phyloP scores from a whole-genome alignment of 2,113 vertebrate species.

The Tamias sibiricus region DNA sequence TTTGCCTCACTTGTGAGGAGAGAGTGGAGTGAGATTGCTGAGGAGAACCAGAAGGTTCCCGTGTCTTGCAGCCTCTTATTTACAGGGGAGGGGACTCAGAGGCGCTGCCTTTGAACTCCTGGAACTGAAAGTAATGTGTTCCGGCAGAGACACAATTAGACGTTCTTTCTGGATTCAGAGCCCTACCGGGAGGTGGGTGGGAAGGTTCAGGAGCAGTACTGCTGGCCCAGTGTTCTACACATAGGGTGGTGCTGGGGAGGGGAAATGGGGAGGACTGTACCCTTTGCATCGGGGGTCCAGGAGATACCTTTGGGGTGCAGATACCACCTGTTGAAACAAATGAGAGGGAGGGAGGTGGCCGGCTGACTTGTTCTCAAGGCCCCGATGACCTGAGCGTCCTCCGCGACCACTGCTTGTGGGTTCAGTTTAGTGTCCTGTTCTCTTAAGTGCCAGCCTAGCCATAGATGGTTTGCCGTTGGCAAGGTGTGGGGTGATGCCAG shows the following conservation, averaged over 20 bases:
- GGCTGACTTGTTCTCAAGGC: neutral
- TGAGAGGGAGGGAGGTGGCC: neutral
- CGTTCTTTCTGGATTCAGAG: neutral
- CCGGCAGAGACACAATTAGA: neutral
- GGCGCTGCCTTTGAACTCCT: neutral
- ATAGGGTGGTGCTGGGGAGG: neutral
- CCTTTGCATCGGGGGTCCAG: neutral
- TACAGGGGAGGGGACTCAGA: neutral
- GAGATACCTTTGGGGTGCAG: neutral
- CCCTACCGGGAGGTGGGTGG: neutral
- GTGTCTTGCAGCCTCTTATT: neutral
- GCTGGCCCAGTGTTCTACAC: neutral
- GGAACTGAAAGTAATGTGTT: neutral
- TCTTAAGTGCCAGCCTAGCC: neutral
- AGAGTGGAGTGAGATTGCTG: neutral
- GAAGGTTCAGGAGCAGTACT: accelerated
- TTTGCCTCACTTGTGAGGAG: neutral
- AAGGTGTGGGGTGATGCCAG: neutral
- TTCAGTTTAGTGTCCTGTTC: neutral
- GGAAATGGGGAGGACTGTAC: neutral
- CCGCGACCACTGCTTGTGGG: accelerated
- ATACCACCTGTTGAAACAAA: conserved; percentile 75
- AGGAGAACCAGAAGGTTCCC: neutral
- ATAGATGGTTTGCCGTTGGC: neutral
- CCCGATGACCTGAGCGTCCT: neutral